phyloP scores from a whole-genome alignment of 2,113 vertebrate genomes.

The Corythornis cristatus region DNA sequence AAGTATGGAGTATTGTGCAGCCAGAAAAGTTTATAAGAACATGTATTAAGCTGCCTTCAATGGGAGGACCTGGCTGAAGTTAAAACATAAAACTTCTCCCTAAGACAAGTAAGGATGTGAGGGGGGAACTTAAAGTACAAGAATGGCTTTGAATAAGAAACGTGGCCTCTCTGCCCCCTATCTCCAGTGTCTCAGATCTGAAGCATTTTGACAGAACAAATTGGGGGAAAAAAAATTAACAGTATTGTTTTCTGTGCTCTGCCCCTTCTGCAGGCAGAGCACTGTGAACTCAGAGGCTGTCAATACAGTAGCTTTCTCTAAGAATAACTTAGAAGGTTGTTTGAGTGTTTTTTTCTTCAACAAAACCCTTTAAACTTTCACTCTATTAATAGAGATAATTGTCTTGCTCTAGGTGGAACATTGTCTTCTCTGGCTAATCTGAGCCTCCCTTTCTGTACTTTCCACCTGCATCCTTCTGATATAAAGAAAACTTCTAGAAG shows the following conservation, averaged over 20 bases:
- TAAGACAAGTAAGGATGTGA: neutral
- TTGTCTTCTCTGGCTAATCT: neutral
- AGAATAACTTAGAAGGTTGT: neutral
- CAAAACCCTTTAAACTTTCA: neutral
- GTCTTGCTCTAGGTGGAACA: neutral
- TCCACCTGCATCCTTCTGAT: neutral
- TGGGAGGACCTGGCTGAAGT: neutral
- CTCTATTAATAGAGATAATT: constrained; percentile 17
- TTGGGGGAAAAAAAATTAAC: neutral
- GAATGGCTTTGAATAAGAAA: neutral
- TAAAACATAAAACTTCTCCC: neutral
- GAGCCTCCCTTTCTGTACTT: neutral
- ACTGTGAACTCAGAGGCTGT: neutral
- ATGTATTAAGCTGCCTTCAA: neutral
- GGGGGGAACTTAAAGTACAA: neutral
- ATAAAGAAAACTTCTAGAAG: neutral
- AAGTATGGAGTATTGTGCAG: neutral
- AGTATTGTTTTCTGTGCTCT: neutral
- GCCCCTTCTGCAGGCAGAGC: neutral
- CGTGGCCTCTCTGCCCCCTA: neutral
- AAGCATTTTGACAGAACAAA: neutral
- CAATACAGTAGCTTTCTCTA: neutral
- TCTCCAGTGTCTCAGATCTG: neutral
- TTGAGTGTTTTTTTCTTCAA: neutral
- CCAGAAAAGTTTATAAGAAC: neutral